These are phyloP conservation scores for Unio delphinus DNA, from an alignment of 2,888 invertebrate genomes.

Conservation along the genomic window DNA sequence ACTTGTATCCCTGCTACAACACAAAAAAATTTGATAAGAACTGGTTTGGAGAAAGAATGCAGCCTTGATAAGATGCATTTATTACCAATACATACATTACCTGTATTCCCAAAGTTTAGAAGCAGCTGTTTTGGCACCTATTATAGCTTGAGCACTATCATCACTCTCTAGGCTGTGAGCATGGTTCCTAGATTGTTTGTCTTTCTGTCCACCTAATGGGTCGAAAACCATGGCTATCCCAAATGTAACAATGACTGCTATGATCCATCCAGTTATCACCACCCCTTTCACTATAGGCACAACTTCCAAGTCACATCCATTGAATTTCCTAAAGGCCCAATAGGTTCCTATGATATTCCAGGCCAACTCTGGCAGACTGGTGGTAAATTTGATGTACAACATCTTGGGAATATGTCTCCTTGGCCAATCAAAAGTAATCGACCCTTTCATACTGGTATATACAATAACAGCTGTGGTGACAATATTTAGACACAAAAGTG, in stretches of 20 bases:
- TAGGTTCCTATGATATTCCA: slow-evolving; percentile 87
- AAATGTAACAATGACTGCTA: slow-evolving; percentile 80
- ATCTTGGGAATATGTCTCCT: slow-evolving; percentile 82
- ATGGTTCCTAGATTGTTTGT: slow-evolving; percentile 72
- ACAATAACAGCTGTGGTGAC: slow-evolving; percentile 67
- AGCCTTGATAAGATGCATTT: no score
- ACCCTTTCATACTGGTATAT: slow-evolving; percentile 76
- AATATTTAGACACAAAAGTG: slow-evolving; percentile 64
- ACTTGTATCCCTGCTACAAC: no score
- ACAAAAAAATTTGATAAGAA: no score
- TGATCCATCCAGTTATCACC: slow-evolving; percentile 86
- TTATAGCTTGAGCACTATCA: slow-evolving; percentile 5
- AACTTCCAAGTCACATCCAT: slow-evolving; percentile 48
- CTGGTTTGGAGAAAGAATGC: no score
- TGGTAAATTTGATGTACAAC: slow-evolving; percentile 80
- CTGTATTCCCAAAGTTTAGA: slow-evolving; percentile 59
- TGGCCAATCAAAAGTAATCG: slow-evolving; percentile 82
- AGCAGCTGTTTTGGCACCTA: slow-evolving; percentile 22
- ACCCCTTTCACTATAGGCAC: slow-evolving; percentile 75
- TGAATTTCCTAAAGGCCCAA: slow-evolving; percentile 78
- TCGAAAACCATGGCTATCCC: slow-evolving; percentile 87
- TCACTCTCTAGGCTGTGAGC: slow-evolving; percentile 8
- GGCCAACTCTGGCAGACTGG: slow-evolving; percentile 84
- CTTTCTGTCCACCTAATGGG: slow-evolving; percentile 78
- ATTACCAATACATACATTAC: slow-evolving; percentile 19